Base-by-base conservation (phyloP, 2,888 invertebrate genomes). In the Scelioninae gen. 2 region DNA sequence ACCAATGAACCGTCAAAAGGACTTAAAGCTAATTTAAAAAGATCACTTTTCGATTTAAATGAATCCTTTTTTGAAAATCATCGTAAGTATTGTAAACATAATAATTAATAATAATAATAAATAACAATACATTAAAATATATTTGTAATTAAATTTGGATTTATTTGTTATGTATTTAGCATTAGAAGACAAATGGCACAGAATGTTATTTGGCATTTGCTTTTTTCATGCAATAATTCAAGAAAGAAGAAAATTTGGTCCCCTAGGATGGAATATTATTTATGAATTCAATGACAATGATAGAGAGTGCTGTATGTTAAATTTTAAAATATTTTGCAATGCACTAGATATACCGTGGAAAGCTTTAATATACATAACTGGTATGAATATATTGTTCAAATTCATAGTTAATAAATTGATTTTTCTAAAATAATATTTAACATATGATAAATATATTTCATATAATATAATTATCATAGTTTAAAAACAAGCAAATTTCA, bases 1-100 rank as follows among this genome's bases (percentile, higher is more conserved):
- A 97, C 96, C 0, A 96, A 96, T 84, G 97, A 97, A 84, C 95
- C 97, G 0, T 97, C 97, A 0, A 96, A 95, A 85, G 97, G 97
- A 0, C 87, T 97, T 1, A 91, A 94, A 79, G 95, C 96, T 5
- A 97, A 97, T 83, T 89, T 97, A 0, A 92, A 94, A 78, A 90
- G 95, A 79, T 94, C 96, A 0, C 91, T 96, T 74, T 88, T 90
- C 48, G 93, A 95, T 82, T 90, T 96, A 83, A 89, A 91, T 25
- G 90, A 90, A 48, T 91, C 92, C 55, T 95, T 93, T 85, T 96
- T 96, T 82, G 94, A 96, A 86, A 90, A 91, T 74, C 91, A 96
- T 84, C 87, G 94, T 93, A 86, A 86, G 86, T 80, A 25, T 45
- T 33, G 35, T n/a, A n/a, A n/a, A n/a, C n/a, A n/a, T n/a, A n/a